Percentiles rank a stretch among this genome's conserved stretches.
Evolutionary conservation across 2,113 vertebrate species (phyloP).

Genomic region (Nibea coibor): DNA sequence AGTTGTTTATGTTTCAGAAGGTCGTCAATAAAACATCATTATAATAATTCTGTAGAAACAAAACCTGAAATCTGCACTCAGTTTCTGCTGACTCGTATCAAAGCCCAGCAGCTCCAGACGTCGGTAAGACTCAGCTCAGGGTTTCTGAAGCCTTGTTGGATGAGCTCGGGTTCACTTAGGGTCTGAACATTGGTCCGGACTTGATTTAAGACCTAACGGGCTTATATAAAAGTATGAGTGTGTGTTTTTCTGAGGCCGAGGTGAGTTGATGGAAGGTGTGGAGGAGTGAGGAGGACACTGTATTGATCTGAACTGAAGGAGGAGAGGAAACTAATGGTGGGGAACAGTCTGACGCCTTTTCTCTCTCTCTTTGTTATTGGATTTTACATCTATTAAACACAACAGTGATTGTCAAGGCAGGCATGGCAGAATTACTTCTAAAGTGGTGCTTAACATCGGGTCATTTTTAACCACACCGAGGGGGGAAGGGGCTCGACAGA

Average conservation of each 20-base stretch:
- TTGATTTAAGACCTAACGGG: neutral
- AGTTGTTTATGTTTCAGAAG: neutral
- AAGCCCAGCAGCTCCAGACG: neutral
- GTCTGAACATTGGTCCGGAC: neutral
- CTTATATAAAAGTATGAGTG: conserved; percentile 15
- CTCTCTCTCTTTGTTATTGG: conserved; percentile 33
- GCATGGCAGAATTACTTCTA: conserved; percentile 14
- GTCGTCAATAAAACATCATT: neutral
- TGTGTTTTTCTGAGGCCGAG: conserved; percentile 43
- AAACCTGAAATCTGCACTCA: neutral
- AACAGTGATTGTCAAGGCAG: conserved; percentile 19
- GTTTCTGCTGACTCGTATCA: neutral
- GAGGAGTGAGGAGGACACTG: conserved; percentile 6
- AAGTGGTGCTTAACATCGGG: conserved; percentile 19
- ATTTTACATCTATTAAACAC: conserved; percentile 51
- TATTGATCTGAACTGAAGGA: conserved; percentile 58
- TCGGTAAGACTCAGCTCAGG: too few species aligned
- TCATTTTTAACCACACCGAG: neutral
- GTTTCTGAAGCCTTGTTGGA: neutral
- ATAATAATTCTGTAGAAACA: too few species aligned
- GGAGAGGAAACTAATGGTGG: conserved; percentile 57
- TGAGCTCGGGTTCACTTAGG: neutral
- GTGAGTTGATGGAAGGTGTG: conserved; percentile 24
- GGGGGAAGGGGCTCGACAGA: neutral
- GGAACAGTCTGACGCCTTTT: conserved; percentile 41